Evolutionary conservation across 2,113 vertebrate species (phyloP), one percentile per base, ranked within the genome.

Genomic region (Pagrus major): DNA sequence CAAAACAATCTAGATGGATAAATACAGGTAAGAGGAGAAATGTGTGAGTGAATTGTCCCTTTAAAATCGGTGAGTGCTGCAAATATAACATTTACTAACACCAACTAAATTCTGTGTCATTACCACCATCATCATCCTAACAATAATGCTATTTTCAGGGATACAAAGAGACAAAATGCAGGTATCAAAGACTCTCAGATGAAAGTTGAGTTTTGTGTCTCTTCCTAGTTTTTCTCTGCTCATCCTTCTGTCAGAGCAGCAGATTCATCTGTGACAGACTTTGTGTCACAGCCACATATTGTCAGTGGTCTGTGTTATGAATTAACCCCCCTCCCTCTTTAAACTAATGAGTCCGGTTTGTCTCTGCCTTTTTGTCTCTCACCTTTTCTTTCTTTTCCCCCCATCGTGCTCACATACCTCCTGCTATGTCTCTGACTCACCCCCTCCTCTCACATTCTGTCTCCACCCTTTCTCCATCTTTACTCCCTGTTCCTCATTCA

Each of bases 261-360:
- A 1, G 71, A 67, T 75, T 27, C 33, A 42, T n/a, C 18, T 35
- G 10, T 74, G 51, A 75, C 25, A 60, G 31, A 65, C 18, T 25
- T 18, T 51, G 18, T 55, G 42, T 52, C 35, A 5, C 23, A 42
- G 12, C 14, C 41, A 37, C 54, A 56, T 68, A 4, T 15, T 70
- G 41, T 42, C 54, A 49, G 14, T 54, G 33, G 27, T 68, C 29
- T 86, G 52, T 83, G 52, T 76, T 1, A 39, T 29, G 14, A 60
- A 60, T 79, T 10, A 77, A 83, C 33, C 61, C 64, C 66, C 9
- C 33, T 55, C n/a, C n/a, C n/a, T 49, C 44, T 79, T 29, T 66
- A 21, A 79, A 81, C 81, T 89, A 79, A 84, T 41, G 15, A 80
- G 27, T 3, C 71, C 75, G 27, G 42, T 86, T 51, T 86, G 69